Evolutionary conservation across 2,888 invertebrate species (phyloP).

Genomic region (Agrochola litura): DNA sequence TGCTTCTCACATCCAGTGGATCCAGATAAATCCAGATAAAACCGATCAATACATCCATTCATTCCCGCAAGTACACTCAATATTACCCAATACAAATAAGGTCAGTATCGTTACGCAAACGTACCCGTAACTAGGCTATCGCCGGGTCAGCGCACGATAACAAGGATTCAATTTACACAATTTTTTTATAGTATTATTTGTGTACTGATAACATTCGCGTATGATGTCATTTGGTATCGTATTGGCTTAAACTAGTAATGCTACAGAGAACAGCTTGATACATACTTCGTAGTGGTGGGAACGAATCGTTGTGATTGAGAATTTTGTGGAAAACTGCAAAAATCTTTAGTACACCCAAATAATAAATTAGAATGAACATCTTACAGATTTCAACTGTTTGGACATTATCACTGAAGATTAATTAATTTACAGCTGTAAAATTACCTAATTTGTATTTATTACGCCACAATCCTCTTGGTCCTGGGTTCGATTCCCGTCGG

Average conservation of each 20-base stretch:
- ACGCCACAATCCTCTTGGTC: too few species aligned
- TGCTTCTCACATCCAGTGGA: background rate
- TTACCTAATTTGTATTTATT: too few species aligned
- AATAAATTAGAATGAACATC: background rate
- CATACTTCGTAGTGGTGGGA: too few species aligned
- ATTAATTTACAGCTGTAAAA: background rate
- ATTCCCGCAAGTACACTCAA: constrained; percentile 13
- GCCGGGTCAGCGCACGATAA: constrained; percentile 67
- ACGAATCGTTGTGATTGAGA: background rate
- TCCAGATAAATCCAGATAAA: background rate
- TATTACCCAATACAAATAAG: constrained; percentile 53
- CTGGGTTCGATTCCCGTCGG: too few species aligned
- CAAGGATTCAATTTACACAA: constrained; percentile 61
- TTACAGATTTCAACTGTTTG: too few species aligned
- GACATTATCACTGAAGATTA: too few species aligned
- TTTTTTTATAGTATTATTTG: constrained; percentile 60
- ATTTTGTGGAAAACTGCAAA: too few species aligned
- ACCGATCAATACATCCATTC: background rate
- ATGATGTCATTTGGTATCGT: constrained; percentile 50
- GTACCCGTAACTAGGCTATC: constrained; percentile 63
- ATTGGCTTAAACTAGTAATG: constrained; percentile 5
- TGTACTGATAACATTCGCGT: constrained; percentile 52
- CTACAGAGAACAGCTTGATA: too few species aligned
- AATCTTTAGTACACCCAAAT: background rate
- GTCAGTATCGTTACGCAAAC: constrained; percentile 58